Conservation (phyloP, 1,140 invertebrate genomes). For the Pinna nobilis region DNA sequence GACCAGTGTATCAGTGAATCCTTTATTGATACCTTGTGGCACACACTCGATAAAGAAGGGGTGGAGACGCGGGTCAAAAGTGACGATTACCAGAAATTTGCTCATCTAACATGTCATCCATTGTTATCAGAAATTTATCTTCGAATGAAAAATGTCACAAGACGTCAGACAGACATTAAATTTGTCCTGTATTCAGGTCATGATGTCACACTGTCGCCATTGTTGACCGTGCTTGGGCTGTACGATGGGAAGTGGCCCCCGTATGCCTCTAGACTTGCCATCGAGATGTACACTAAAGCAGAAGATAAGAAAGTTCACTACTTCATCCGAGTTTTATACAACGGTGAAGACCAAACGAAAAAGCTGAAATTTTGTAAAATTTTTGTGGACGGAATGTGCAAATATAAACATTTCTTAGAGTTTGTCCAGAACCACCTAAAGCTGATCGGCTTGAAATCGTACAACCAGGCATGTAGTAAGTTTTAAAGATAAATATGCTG, state of each 20-base stretch:
- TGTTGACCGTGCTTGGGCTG: conserved; percentile 86
- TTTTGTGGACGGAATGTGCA: conserved; percentile 58
- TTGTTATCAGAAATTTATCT: conserved; percentile 75
- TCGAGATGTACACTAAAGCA: conserved; percentile 82
- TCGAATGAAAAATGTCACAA: conserved; percentile 84
- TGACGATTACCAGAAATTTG: conserved; percentile 41
- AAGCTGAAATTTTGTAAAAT: conserved; percentile 84
- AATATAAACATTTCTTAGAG: conserved; percentile 65
- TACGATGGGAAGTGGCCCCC: conserved; percentile 79
- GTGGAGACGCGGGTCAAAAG: conserved; percentile 52
- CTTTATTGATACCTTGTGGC: conserved; percentile 65
- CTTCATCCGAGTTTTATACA: conserved; percentile 88
- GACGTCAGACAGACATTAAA: conserved; percentile 85
- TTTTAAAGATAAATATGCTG: no score
- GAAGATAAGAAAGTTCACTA: conserved; percentile 77
- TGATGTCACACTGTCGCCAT: conserved; percentile 89
- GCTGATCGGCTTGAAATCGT: conserved; percentile 6
- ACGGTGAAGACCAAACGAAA: conserved; percentile 90
- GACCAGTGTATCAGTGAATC: conserved; percentile 42
- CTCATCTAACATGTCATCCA: conserved; percentile 70
- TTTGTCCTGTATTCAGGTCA: conserved; percentile 93
- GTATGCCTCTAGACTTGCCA: conserved; percentile 89
- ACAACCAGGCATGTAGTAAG: neutral
- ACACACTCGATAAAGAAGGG: conserved; percentile 65
- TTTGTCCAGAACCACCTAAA: conserved; percentile 56